Evolutionary conservation across 2,113 vertebrate species (phyloP).

Genomic region (Ciconia boyciana): DNA sequence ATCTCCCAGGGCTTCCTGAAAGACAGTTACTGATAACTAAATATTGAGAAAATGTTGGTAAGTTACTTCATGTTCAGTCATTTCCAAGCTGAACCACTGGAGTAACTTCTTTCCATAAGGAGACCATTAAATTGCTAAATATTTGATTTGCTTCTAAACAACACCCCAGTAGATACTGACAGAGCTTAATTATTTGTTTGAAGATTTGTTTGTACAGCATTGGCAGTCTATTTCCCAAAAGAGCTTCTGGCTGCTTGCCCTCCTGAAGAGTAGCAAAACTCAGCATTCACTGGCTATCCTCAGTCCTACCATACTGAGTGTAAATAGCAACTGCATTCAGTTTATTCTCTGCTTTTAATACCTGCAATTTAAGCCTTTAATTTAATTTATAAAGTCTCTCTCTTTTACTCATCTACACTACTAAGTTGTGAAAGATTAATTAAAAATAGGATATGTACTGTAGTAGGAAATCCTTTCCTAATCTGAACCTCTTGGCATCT

Average conservation of each 20-base stretch:
- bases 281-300: not conserved
- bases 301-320: not conserved
- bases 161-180: not conserved
- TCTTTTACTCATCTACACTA: not conserved
- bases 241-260: not conserved
- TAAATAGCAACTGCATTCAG: not conserved
- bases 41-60: not conserved
- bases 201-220: not conserved
- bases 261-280: not conserved
- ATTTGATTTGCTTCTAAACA: slow-evolving; percentile 2
- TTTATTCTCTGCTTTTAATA: not conserved
- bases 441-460: not conserved
- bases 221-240: not conserved
- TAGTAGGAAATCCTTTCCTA: not conserved
- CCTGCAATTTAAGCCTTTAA: not conserved
- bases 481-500: not conserved
- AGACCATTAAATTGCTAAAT: not conserved
- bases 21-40: not conserved
- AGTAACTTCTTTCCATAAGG: not conserved
- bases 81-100: not conserved
- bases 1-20: not conserved
- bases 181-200: not conserved
- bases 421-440: not conserved
- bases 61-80: not conserved
- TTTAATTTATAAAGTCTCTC: not conserved